phyloP scores from a whole-genome alignment of 2,888 invertebrate species.

The Iselma pallidipennis region DNA sequence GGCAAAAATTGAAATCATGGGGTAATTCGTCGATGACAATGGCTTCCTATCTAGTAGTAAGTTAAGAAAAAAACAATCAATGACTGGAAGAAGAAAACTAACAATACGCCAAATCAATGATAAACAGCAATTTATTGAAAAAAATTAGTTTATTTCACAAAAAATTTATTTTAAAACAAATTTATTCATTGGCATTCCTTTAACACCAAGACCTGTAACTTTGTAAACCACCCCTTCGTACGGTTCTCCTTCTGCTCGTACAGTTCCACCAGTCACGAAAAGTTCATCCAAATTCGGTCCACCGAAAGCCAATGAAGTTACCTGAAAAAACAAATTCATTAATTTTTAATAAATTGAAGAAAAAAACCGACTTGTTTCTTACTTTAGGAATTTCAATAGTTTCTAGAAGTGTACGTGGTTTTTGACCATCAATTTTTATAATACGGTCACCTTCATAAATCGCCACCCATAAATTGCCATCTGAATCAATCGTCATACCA shows the following conservation, averaged over 20 bases:
- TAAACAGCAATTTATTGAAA: too few relatives aligned
- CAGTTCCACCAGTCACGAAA: constrained; percentile 66
- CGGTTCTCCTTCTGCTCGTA: constrained; percentile 54
- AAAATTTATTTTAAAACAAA: constrained; percentile 12
- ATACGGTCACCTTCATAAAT: constrained; percentile 68
- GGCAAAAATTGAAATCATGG: too few relatives aligned
- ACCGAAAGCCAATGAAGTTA: constrained; percentile 72
- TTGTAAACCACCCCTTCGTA: constrained; percentile 59
- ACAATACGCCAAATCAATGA: too few relatives aligned
- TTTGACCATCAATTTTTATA: constrained; percentile 57
- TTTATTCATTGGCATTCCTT: constrained; percentile 55
- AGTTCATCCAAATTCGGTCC: constrained; percentile 66
- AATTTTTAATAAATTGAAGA: constrained; percentile 54
- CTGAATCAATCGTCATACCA: constrained; percentile 76
- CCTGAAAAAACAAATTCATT: constrained; percentile 20
- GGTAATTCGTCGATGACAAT: too few relatives aligned
- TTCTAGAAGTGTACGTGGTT: constrained; percentile 59
- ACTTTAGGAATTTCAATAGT: constrained; percentile 65
- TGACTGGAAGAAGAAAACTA: too few relatives aligned
- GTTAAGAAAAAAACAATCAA: too few relatives aligned
- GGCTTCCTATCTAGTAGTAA: too few relatives aligned
- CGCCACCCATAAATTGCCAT: constrained; percentile 76
- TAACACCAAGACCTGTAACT: constrained; percentile 61
- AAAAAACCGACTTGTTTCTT: constrained; percentile 52
- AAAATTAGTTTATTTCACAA: too few relatives aligned